Evolutionary conservation across 2,113 vertebrate species (phyloP), one percentile per base, ranked within the genome.

Genomic region (Phalacrocorax aristotelis): DNA sequence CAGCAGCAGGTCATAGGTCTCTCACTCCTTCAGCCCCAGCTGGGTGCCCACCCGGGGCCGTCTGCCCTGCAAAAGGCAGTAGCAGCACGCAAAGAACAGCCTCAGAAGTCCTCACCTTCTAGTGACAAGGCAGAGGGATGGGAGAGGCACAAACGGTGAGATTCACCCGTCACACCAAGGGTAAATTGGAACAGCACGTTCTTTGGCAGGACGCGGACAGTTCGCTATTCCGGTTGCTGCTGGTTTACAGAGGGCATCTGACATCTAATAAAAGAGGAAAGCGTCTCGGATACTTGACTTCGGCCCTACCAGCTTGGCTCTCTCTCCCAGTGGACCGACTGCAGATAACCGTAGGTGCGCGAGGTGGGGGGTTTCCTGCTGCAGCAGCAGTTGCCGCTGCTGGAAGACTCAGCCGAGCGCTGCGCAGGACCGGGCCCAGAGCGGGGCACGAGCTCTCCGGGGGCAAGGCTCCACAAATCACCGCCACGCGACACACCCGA

Each of bases 251-350:
- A 89, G 87, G 65, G 38, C 2, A 21, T 54, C 90, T 95, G 85
- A 89, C 83, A 89, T 48, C 94, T 69, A 55, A 77, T 94, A 97
- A 94, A 97, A 89, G 32, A 32, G 36, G 62, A n/a, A 84, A 95
- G 77, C 64, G 87, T 49, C 93, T 17, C 52, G 20, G 27, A 68
- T 12, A 13, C 74, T 52, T 7, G 14, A 77, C 71, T 78, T 13
- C 10, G 6, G 83, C 61, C 46, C 83, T 29, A 57, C 49, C 26
- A 18, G 48, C 30, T 17, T 14, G 10, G 42, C 52, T 19, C 52
- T 52, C 78, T 61, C 48, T 62, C 64, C 34, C 1, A 25, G 10
- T 1, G 11, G 29, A 10, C 26, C 0, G 57, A 49, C 3, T 5
- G 62, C 58, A 34, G 82, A 48, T 12, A 42, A 65, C 22, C 2